Base-by-base conservation (phyloP, 2,113 vertebrate genomes). In the Xenopus laevis region DNA sequence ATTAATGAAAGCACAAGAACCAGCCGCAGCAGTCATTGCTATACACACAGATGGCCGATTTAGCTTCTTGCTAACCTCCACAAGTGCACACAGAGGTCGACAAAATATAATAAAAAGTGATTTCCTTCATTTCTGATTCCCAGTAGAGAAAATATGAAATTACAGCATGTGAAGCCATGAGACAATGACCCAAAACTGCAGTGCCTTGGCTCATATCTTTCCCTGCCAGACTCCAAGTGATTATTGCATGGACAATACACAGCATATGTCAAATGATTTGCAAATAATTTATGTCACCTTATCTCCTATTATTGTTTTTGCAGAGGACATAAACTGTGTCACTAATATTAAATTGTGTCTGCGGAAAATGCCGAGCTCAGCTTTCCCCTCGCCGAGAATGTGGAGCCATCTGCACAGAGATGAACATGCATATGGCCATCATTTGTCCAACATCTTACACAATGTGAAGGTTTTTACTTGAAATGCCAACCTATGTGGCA, bases 221-320 rank as follows among this genome's bases (percentile, higher is more conserved):
- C 92, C 90, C 90, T 96, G 95, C 95, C 94, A 95, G 89, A 92
- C 89, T 88, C 91, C 92, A 94, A 91, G 93, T 91, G 95, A 95
- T 96, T 93, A 95, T 94, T 94, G 93, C 94, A 92, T 93, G 94
- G 93, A 96, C 93, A 95, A 93, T 94, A 91, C 91, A 93, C 93
- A 88, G 91, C 91, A 88, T 95, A 92, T 95, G 95, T 96, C 94
- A 96, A 94, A 93, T 87, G 85, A 92, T 94, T 95, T 95, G 91
- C 95, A 95, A 96, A 97, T 95, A 95, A 95, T 92, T 95, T 93
- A 94, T 96, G 94, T 96, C 94, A 96, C 93, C 92, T 95, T 95
- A 94, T 94, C 90, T 90, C 86, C 91, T 87, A 90, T 94, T 92
- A 93, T 93, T 93, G 90, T 96, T 97, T 95, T 92, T 92, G 89